These are phyloP conservation scores for Sebastes iracundus DNA, from an alignment of 2,797 vertebrate species.

Conservation along the genomic window DNA sequence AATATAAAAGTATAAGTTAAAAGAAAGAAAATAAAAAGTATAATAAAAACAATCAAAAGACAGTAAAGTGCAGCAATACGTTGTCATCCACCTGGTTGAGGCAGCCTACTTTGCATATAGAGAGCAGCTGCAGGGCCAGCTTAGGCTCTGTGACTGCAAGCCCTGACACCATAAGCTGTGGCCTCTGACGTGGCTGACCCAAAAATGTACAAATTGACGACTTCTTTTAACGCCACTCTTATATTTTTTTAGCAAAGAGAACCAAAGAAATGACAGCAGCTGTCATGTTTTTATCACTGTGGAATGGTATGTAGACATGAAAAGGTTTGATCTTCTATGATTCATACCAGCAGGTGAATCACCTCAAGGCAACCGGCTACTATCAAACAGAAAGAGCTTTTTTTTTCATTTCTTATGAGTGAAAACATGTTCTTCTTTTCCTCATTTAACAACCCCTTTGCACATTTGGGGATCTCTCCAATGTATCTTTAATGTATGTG, in stretches of 20 bases:
- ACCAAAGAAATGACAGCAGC: background rate
- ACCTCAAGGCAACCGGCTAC: background rate
- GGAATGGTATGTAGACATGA: background rate
- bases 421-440: background rate
- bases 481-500: background rate
- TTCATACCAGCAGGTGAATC: background rate
- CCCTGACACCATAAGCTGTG: slow-evolving; percentile 22
- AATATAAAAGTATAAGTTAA: too few relatives aligned
- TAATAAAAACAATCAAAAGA: too few relatives aligned
- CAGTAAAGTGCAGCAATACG: background rate
- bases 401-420: background rate
- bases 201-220: background rate
- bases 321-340: background rate
- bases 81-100: background rate
- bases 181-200: slow-evolving; percentile 1
- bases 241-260: background rate
- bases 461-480: background rate
- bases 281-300: background rate
- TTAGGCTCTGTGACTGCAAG: background rate
- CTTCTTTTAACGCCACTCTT: background rate
- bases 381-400: background rate
- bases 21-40: too few relatives aligned
- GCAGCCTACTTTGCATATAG: background rate
- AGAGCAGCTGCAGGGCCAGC: background rate
- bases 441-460: background rate